Percentiles rank a stretch among this genome's conserved stretches.
phyloP scores from a whole-genome alignment of 2,113 vertebrate genomes.

The Chaenocephalus aceratus region DNA sequence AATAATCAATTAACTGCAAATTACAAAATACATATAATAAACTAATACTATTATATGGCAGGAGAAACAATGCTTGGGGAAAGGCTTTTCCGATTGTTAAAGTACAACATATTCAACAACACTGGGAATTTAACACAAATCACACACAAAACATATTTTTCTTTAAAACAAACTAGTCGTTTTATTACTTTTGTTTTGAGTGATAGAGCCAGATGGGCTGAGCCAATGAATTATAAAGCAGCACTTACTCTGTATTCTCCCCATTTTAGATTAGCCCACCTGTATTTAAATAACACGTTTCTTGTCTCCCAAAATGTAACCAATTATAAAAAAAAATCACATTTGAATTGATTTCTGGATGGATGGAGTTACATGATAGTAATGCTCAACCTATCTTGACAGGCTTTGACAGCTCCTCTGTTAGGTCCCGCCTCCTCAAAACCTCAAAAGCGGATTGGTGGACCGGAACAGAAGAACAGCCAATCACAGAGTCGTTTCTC shows the following conservation, averaged over 20 bases:
- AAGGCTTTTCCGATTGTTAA: background rate
- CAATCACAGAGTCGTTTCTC: constrained; percentile 63
- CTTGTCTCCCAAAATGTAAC: background rate
- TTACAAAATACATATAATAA: background rate
- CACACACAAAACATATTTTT: background rate
- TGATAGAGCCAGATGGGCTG: background rate
- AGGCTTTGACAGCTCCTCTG: constrained; percentile 36
- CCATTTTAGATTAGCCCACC: background rate
- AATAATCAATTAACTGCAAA: background rate
- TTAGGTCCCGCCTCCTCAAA: constrained; percentile 14
- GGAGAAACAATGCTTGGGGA: background rate
- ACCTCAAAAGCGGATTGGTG: constrained; percentile 47
- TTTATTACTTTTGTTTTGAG: background rate
- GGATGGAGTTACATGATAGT: constrained; percentile 11
- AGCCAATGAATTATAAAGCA: constrained; percentile 1
- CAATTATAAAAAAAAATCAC: background rate
- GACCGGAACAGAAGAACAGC: constrained; percentile 15
- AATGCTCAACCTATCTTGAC: constrained; percentile 74
- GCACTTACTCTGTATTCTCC: background rate
- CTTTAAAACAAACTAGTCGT: background rate
- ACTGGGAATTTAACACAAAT: background rate
- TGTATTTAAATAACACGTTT: background rate
- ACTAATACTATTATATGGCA: background rate
- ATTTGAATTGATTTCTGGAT: background rate
- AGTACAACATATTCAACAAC: background rate